Evolutionary conservation across 2,888 invertebrate genomes (phyloP).

Genomic region (Sialis fuliginosa): DNA sequence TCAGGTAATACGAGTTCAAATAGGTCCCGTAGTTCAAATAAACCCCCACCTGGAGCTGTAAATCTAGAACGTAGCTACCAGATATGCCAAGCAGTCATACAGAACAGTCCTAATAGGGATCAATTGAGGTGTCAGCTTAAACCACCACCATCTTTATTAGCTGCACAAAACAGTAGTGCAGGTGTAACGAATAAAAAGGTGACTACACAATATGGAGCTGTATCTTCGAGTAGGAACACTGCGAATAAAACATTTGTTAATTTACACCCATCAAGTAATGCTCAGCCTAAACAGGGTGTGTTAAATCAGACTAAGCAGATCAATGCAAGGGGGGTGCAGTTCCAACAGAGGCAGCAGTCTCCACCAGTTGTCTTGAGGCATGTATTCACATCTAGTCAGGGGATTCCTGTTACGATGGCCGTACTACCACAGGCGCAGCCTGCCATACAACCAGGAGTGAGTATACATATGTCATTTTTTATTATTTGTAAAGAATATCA

Average conservation of each 20-base stretch:
- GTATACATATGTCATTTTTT: not conserved
- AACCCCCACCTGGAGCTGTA: constrained; percentile 76
- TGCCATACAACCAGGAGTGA: constrained; percentile 10
- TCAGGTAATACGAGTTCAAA: constrained; percentile 11
- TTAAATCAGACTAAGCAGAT: constrained; percentile 20
- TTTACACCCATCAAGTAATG: constrained; percentile 17
- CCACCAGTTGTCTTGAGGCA: constrained; percentile 46
- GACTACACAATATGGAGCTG: constrained; percentile 26
- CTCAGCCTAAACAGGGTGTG: constrained; percentile 23
- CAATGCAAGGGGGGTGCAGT: constrained; percentile 23
- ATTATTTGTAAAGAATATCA: too few species aligned
- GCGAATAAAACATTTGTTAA: constrained; percentile 24
- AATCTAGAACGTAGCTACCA: constrained; percentile 90
- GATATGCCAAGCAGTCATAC: constrained; percentile 84
- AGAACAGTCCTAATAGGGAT: constrained; percentile 82
- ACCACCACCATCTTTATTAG: constrained; percentile 64
- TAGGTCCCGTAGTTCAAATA: constrained; percentile 39
- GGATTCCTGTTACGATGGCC: constrained; percentile 37
- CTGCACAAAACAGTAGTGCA: constrained; percentile 19
- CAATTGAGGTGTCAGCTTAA: constrained; percentile 70
- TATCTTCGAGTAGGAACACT: constrained; percentile 20
- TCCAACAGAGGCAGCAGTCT: constrained; percentile 36
- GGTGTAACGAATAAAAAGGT: constrained; percentile 16
- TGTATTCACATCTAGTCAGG: constrained; percentile 35
- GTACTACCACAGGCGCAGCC: constrained; percentile 27